These are phyloP conservation scores for Sebastiscus albofasciatus DNA, from an alignment of 2,797 vertebrate species.

Conservation along the genomic window DNA sequence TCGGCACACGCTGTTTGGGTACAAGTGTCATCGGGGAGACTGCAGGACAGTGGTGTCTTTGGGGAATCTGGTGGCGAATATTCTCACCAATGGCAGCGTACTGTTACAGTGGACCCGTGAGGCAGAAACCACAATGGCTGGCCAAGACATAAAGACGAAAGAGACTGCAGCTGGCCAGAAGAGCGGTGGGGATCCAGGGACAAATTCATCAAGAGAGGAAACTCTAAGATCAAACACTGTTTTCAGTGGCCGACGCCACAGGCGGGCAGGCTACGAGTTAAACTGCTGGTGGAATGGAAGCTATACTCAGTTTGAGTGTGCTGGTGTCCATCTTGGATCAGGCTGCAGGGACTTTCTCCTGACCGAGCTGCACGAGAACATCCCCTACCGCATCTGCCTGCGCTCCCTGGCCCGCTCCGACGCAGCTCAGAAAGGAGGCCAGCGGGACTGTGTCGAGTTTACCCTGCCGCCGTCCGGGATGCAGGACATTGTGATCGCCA, in stretches of 20 bases:
- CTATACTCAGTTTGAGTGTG: conserved; percentile 94
- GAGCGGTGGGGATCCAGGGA: conserved; percentile 9
- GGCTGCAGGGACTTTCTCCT: conserved; percentile 93
- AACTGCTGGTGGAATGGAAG: conserved; percentile 97
- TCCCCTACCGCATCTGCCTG: conserved; percentile 94
- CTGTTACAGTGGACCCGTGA: conserved; percentile 89
- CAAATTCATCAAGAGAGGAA: conserved; percentile 21
- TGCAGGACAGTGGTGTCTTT: conserved; percentile 85
- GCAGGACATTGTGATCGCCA: conserved; percentile 97
- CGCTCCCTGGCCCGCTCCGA: conserved; percentile 70
- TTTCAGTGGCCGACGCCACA: conserved; percentile 75
- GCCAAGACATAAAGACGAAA: background rate
- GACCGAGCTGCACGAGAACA: conserved; percentile 90
- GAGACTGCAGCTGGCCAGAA: conserved; percentile 11
- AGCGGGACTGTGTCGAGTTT: conserved; percentile 92
- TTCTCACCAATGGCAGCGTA: conserved; percentile 92
- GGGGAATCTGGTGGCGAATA: conserved; percentile 87
- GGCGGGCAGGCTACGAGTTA: conserved; percentile 85
- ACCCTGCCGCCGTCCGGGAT: conserved; percentile 89
- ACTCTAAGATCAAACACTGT: conserved; percentile 17
- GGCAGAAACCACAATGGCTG: background rate
- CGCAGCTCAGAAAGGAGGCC: conserved; percentile 61
- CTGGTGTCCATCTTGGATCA: conserved; percentile 88
- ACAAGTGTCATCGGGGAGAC: conserved; percentile 82
- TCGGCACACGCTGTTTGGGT: conserved; percentile 83